Percentiles rank a stretch among this genome's conserved stretches.
phyloP scores from a whole-genome alignment of 2,888 invertebrate species.

The Drosophila recens region DNA sequence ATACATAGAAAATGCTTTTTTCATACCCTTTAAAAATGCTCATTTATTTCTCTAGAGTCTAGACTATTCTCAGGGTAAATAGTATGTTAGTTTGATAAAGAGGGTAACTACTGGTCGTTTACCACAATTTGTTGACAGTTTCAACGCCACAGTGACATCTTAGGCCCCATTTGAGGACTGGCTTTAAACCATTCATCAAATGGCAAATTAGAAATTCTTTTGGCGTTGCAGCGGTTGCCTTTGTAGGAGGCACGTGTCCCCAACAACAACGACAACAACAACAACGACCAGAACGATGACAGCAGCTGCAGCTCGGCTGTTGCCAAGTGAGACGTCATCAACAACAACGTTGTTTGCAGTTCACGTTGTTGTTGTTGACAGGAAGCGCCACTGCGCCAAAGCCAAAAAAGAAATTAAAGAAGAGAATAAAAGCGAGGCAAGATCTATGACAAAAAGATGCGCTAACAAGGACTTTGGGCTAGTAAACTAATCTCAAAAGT shows the following conservation, averaged over 20 bases:
- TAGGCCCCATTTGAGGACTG: conserved; percentile 7
- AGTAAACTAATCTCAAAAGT: conserved; percentile 80
- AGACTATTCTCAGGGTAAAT: neutral
- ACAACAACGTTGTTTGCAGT: conserved; percentile 38
- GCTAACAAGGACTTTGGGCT: conserved; percentile 28
- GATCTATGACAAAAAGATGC: conserved; percentile 72
- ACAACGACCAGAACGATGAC: conserved; percentile 18
- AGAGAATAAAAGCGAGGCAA: conserved; percentile 26
- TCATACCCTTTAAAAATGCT: conserved; percentile 6
- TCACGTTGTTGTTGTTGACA: conserved; percentile 51
- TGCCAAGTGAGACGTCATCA: conserved; percentile 67
- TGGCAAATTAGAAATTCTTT: conserved; percentile 73
- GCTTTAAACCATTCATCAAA: conserved; percentile 35
- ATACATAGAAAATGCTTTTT: neutral
- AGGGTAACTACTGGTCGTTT: conserved; percentile 5
- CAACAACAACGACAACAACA: conserved; percentile 18
- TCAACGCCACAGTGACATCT: conserved; percentile 30
- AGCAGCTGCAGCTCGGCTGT: conserved; percentile 56
- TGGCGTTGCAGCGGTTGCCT: conserved; percentile 69
- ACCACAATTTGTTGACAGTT: conserved; percentile 15
- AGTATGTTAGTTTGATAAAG: too few relatives aligned
- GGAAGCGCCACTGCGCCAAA: conserved; percentile 79
- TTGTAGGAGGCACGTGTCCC: conserved; percentile 72
- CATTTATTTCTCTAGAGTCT: neutral
- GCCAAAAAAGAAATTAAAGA: conserved; percentile 33